Base-by-base conservation (phyloP, 2,113 vertebrate genomes). In the Emydocephalus ijimae region DNA sequence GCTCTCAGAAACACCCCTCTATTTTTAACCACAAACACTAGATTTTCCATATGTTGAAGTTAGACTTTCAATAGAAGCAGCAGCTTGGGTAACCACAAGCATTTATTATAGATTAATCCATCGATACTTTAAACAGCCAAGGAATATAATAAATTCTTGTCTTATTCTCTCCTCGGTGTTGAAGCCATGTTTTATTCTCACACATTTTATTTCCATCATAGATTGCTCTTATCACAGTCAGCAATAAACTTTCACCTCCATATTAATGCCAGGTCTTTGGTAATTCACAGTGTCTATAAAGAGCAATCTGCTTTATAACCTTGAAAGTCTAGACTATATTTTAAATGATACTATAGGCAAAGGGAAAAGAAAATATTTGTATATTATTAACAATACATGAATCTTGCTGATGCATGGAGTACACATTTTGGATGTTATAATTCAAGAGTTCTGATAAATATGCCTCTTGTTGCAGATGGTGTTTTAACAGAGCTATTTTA, bases 401-500 rank as follows among this genome's bases (percentile, higher is more conserved):
- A 90, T 95, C 52, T 52, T 5, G 88, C 61, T 24, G 15, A 45
- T 92, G 87, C 39, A 93, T 91, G 94, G 91, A 94, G 61, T 89
- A 89, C 94, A 90, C 45, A 92, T 97, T 26, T 94, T 88, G 23
- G 15, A 48, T 89, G 90, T 95, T 95, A 55, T 95, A 91, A 95
- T 93, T 96, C 93, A 91, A 89, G 92, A 96, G 95, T 95, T 97
- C 85, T 96, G 97, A 94, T 94, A 96, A 96, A 93, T 94, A 96
- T 97, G 96, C 95, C n/a, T 97, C 96, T 97, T 96, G 94, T 97
- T 97, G 52, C 91, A 95, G 96, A 93, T 98, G 93, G 93, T 96
- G 96, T 97, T 99, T 93, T 99, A 99, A 99, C 98, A 98, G 98
- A 98, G 98, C 97, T 99, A 98, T 99, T 97, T 98, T 98, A 98